Base-by-base conservation (phyloP, 2,113 vertebrate species). In the Falcunculus frontatus region DNA sequence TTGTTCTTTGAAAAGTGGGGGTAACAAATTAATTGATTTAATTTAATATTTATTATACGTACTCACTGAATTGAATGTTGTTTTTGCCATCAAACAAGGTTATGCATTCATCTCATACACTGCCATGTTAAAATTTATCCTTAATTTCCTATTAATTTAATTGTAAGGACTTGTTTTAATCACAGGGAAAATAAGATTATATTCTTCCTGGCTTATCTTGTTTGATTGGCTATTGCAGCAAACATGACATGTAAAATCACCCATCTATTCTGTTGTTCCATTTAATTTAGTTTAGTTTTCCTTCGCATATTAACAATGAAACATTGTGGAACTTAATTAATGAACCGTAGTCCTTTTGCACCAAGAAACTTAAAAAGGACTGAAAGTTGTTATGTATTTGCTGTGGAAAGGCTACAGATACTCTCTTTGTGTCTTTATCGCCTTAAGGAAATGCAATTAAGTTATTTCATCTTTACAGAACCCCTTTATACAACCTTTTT, bases 261-360 rank as follows among this genome's bases (percentile, higher is more conserved):
- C 65, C 4, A 11, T 72, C 41, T 87, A 37, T 84, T 89, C 49
- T 9, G 7, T 87, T 89, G 55, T 76, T 91, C 29, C 17, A 25
- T 85, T 95, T 86, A 93, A 74, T 95, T 95, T 93, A 42, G 46
- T 94, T 92, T 91, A 13, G 33, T 88, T 94, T 94, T 81, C 33
- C 49, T 85, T 87, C 14, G 4, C 60, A 64, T 90, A 49, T 82
- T 87, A 92, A 90, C 73, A 92, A 16, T 70, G 81, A 91, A 89
- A 81, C 35, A 64, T 47, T 74, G 52, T 74, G 68, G 56, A 86
- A 63, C 39, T 55, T 80, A 87, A 77, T 95, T 86, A 92, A 81
- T 91, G 87, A 95, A 47, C 30, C 2, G 1, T 27, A 5, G 41
- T 92, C 52, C 37, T 95, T 95, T 70, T 79, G 65, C 65, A 89